Evolutionary conservation across 2,113 vertebrate species (phyloP).

Genomic region (Muscicapa adusta): DNA sequence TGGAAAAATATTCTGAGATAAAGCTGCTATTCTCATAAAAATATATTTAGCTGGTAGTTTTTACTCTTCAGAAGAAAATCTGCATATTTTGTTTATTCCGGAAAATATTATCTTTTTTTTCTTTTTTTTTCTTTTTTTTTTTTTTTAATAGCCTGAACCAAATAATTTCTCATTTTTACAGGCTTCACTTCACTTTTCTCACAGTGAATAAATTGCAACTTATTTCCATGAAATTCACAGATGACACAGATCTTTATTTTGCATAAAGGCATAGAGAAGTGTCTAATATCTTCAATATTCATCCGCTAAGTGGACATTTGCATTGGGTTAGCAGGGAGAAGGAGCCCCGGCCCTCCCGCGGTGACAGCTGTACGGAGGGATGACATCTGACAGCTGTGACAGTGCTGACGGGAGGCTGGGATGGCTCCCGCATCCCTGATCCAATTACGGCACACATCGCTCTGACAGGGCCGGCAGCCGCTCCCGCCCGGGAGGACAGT

Average conservation of each 20-base stretch:
- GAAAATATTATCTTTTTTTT: conserved; percentile 38
- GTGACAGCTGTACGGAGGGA: conserved; percentile 93
- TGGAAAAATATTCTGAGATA: not conserved
- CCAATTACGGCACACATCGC: conserved; percentile 97
- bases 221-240: conserved; percentile 99
- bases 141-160: conserved; percentile 92
- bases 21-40: conserved; percentile 9
- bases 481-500: conserved; percentile 92
- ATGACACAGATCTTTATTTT: conserved; percentile 98
- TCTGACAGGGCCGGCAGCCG: conserved; percentile 98
- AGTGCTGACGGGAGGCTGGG: conserved; percentile 87
- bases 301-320: conserved; percentile 99
- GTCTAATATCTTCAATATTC: conserved; percentile 96
- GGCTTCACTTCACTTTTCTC: conserved; percentile 88
- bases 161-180: conserved; percentile 94
- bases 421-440: conserved; percentile 92
- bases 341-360: conserved; percentile 86
- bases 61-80: conserved; percentile 35
- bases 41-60: conserved; percentile 23
- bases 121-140: not conserved
- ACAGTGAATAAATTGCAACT: conserved; percentile 92
- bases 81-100: conserved; percentile 75
- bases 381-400: conserved; percentile 99
- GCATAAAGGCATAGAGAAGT: conserved; percentile 99
- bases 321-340: conserved; percentile 84